A percentile compares a stretch with the other conserved stretches of the same genome.
Conservation (phyloP, 2,113 vertebrate genomes). For the Urocitellus parryii region DNA sequence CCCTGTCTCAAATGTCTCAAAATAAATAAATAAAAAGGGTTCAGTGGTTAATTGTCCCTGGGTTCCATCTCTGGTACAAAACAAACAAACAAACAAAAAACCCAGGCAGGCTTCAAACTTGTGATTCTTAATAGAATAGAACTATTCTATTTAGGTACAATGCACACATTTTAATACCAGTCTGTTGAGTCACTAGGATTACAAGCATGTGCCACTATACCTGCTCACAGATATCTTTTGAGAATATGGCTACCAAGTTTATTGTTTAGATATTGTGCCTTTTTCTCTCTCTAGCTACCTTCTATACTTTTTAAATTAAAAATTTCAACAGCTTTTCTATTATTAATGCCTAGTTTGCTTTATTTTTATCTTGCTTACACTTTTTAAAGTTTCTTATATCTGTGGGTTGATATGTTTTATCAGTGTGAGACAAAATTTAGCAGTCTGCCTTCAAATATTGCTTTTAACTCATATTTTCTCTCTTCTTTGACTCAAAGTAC, state of each 20-base stretch:
- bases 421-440: not conserved
- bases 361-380: not conserved
- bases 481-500: not conserved
- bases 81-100: too few relatives aligned
- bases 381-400: constrained; percentile 21
- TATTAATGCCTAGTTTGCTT: not conserved
- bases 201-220: too few relatives aligned
- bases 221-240: not conserved
- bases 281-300: not conserved
- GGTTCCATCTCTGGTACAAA: too few relatives aligned
- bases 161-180: not conserved
- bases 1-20: too few relatives aligned
- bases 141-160: not conserved
- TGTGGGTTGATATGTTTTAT: constrained; percentile 27
- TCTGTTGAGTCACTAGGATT: too few relatives aligned
- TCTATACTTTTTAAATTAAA: not conserved
- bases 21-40: too few relatives aligned
- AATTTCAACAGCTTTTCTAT: not conserved
- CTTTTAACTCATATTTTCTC: not conserved
- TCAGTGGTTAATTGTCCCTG: too few relatives aligned
- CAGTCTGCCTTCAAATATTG: not conserved
- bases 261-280: not conserved
- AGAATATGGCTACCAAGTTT: not conserved
- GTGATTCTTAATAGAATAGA: not conserved
- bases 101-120: too few relatives aligned